Evolutionary conservation across 53 echinoderm and acorn worm species (phyloP).

Genomic region (Glandiceps talaboti): DNA sequence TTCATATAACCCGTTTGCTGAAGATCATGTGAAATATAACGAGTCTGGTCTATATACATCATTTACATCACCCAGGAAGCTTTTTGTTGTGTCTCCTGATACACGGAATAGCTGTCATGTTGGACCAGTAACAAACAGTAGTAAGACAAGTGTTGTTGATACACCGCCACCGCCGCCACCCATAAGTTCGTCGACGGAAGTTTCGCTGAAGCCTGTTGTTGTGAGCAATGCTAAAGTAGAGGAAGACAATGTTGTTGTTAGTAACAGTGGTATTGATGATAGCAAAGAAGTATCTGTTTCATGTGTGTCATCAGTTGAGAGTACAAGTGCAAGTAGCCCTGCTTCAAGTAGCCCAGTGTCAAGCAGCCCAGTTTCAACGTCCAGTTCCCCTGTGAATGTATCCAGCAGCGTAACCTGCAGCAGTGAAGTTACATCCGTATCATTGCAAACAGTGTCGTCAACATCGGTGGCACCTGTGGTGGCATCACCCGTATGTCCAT

Average conservation of each 20-base stretch:
- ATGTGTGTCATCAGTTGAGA: neutral
- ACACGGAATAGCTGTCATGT: neutral
- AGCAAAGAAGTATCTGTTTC: neutral
- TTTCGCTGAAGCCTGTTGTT: neutral
- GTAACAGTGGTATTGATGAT: neutral
- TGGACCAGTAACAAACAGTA: neutral
- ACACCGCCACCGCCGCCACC: neutral
- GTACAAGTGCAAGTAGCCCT: too few relatives aligned
- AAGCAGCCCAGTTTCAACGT: too few relatives aligned
- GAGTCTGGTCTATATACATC: constrained; percentile 26
- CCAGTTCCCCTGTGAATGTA: neutral
- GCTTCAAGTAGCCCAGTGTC: neutral
- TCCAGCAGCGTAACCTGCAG: neutral
- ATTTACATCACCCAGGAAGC: constrained; percentile 32
- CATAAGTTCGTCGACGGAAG: neutral
- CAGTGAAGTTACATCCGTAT: neutral
- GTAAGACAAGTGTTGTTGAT: neutral
- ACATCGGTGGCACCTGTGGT: neutral
- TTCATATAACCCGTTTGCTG: constrained; percentile 15
- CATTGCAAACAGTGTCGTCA: neutral
- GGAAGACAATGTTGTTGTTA: neutral
- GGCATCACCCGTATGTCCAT: neutral
- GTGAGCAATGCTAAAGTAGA: neutral
- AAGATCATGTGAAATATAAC: constrained; percentile 32
- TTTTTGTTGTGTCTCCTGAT: neutral